Evolutionary conservation across 2,888 invertebrate genomes (phyloP), one percentile per base, ranked within the genome.

Genomic region (Endotricha flammealis): DNA sequence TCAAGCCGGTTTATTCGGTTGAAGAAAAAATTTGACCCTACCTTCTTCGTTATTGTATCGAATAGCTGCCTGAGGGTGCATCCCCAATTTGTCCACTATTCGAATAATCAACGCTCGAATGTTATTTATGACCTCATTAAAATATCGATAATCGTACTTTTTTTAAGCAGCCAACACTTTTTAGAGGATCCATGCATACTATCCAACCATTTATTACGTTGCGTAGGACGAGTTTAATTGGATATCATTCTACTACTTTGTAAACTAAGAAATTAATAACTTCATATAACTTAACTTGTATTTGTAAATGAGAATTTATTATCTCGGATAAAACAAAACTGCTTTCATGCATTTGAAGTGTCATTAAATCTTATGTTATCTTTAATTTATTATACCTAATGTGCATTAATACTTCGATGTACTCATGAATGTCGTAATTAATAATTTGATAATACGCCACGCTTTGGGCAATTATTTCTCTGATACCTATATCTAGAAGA

Each of bases 81-180:
- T 69, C 71, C 67, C 57, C 77, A 82, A 82, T 85, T 83, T 83
- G 85, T 83, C 81, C 65, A 50, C 62, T 65, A 72, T 78, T 71
- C 62, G 58, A 74, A 74, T 72, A 77, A 80, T 79, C 77, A 73
- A 74, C 62, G 64, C 53, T 55, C 55, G 61, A 47, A 63, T 52
- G 65, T 75, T 77, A 80, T 83, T 81, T 82, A 82, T 77, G 64
- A 64, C 48, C 74, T 82, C 81, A 83, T 82, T 85, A 83, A 78
- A 78, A 72, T 65, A 66, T 79, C 63, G 65, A 78, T 80, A 71
- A 80, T 77, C 75, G 77, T 64, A 63, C 51, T 43, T 59, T 59
- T 60, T 64, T 59, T 53, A 50, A 32, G 38, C 32, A 29, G 29
- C 42, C 42, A 17, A 29, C 28, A 35, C 39, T 42, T 54, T 53